Conservation (phyloP, 1,140 invertebrate species). For the Aphis craccivora region DNA sequence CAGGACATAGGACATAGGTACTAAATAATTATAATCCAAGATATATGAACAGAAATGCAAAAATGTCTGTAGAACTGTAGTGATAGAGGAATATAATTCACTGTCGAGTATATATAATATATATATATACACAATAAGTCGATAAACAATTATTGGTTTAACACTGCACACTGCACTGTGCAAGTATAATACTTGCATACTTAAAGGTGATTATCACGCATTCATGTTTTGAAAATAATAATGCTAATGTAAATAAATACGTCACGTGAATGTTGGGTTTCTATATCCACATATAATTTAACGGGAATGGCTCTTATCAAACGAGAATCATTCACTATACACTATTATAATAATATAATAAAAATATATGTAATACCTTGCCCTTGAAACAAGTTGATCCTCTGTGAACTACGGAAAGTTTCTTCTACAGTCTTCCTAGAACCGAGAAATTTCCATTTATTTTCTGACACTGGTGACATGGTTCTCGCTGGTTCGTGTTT, state of each 20-base stretch:
- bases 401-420: constrained; percentile 34
- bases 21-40: not conserved
- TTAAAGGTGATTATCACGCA: not conserved
- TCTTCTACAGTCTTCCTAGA: constrained; percentile 37
- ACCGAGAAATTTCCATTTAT: constrained; percentile 47
- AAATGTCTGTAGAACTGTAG: not conserved
- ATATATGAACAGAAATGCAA: not conserved
- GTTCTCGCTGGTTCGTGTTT: constrained; percentile 50
- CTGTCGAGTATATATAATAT: not conserved
- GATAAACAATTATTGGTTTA: not conserved
- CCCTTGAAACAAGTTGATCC: constrained; percentile 47
- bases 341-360: not conserved
- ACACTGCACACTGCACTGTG: not conserved
- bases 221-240: constrained; percentile 37
- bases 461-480: constrained; percentile 49
- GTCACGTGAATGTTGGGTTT: not conserved
- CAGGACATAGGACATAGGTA: too few species aligned
- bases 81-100: not conserved
- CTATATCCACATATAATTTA: not conserved
- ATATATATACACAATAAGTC: not conserved
- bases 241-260: constrained; percentile 48
- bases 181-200: not conserved
- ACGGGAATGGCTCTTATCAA: not conserved
- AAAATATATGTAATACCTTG: not conserved
- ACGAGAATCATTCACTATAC: not conserved